Conservation (phyloP, 1,140 invertebrate genomes). For the Drosophila nikananu region DNA sequence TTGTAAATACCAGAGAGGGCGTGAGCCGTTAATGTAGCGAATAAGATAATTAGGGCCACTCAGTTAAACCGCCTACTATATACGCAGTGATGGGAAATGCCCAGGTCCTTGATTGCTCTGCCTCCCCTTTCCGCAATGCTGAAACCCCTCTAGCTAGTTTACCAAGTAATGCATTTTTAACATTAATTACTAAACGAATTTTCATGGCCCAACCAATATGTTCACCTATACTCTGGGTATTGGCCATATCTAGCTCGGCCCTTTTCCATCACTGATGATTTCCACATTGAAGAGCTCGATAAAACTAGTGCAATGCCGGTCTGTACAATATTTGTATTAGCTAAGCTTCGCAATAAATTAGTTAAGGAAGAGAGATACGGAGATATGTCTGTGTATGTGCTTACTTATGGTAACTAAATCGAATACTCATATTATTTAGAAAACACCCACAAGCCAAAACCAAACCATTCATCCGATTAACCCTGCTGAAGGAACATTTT, state of each 20-base stretch:
- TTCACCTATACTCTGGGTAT: not conserved
- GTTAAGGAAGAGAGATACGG: conserved; percentile 25
- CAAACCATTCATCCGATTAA: conserved; percentile 44
- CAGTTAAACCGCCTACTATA: conserved; percentile 11
- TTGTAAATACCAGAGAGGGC: conserved; percentile 46
- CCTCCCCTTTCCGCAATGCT: conserved; percentile 10
- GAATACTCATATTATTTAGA: conserved; percentile 73
- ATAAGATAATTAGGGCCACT: conserved; percentile 31
- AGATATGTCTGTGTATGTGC: conserved; percentile 37
- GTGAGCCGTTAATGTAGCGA: conserved; percentile 15
- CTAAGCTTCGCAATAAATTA: conserved; percentile 32
- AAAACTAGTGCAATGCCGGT: conserved; percentile 67
- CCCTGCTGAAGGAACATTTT: conserved; percentile 48
- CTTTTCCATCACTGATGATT: conserved; percentile 22
- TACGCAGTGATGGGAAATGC: conserved; percentile 26
- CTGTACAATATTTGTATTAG: conserved; percentile 76
- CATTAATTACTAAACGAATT: conserved; percentile 15
- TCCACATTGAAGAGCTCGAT: conserved; percentile 25
- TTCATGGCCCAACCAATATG: conserved; percentile 2
- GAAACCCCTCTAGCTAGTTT: not conserved
- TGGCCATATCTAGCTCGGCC: not conserved
- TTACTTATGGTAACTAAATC: conserved; percentile 45
- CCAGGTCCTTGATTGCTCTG: conserved; percentile 3
- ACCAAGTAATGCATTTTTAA: conserved; percentile 26
- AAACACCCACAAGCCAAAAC: conserved; percentile 39